A percentile compares a stretch with the other conserved stretches of the same genome.
Evolutionary conservation across 2,888 invertebrate genomes (phyloP).

Genomic region (Pilophorus perplexus): DNA sequence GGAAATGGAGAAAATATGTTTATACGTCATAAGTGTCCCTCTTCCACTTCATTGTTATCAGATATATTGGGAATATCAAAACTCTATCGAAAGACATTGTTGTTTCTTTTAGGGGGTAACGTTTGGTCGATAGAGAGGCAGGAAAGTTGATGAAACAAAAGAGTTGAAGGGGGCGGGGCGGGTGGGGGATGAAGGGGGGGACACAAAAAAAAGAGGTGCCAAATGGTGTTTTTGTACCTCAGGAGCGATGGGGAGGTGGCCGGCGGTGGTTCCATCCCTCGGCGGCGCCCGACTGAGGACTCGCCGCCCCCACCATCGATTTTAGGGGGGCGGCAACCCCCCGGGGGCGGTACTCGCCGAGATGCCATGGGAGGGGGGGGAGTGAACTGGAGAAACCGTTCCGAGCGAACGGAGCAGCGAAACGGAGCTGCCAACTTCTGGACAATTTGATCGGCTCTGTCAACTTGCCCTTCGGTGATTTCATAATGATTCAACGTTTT

Average conservation of each 20-base stretch:
- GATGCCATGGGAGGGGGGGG: too few relatives aligned
- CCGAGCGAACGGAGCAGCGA: too few relatives aligned
- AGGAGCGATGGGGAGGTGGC: conserved; percentile 37
- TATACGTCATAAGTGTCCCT: too few relatives aligned
- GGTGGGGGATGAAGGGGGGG: not conserved
- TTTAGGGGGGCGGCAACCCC: not conserved
- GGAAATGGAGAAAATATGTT: too few relatives aligned
- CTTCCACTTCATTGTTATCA: too few relatives aligned
- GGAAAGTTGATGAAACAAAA: conserved; percentile 8
- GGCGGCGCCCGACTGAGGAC: conserved; percentile 40
- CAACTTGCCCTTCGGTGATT: too few relatives aligned
- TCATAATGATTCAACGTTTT: too few relatives aligned
- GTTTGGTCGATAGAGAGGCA: conserved; percentile 17
- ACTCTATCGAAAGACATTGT: too few relatives aligned
- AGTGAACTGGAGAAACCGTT: too few relatives aligned
- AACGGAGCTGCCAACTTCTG: too few relatives aligned
- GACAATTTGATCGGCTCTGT: too few relatives aligned
- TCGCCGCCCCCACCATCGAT: conserved; percentile 39
- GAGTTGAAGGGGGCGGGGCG: not conserved
- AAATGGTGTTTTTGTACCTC: conserved; percentile 27
- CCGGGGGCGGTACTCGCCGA: not conserved
- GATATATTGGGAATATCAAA: too few relatives aligned
- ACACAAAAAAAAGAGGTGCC: not conserved
- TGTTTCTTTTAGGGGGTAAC: not conserved
- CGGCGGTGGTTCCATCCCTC: conserved; percentile 39